These are phyloP conservation scores for Azemiops feae DNA, from an alignment of 2,113 vertebrate species.

Conservation along the genomic window DNA sequence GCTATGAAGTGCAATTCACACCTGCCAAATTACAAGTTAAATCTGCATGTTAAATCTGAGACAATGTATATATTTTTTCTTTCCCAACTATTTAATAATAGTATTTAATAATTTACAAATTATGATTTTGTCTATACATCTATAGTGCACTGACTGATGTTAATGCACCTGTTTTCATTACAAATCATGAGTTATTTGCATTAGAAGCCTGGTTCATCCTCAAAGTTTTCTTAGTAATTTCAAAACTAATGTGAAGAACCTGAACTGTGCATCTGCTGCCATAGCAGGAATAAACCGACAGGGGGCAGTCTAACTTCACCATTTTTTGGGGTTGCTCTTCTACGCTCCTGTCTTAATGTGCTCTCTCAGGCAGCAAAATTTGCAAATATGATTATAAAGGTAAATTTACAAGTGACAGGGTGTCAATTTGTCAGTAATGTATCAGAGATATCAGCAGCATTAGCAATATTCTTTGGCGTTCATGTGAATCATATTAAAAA, in stretches of 20 bases:
- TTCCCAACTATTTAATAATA: neutral
- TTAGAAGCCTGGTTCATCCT: neutral
- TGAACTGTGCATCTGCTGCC: neutral
- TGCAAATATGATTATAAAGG: neutral
- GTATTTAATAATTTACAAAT: neutral
- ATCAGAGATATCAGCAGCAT: neutral
- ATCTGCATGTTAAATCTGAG: neutral
- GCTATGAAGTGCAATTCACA: neutral
- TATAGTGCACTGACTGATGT: neutral
- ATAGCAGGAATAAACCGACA: conserved; percentile 32
- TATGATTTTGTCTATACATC: neutral
- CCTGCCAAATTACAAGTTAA: neutral
- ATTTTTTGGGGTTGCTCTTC: conserved; percentile 7
- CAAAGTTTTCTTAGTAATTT: neutral
- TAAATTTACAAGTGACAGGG: neutral
- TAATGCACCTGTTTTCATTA: neutral
- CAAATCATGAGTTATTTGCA: neutral
- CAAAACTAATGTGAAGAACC: accelerated
- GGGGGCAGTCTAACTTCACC: conserved; percentile 64
- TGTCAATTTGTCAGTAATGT: neutral
- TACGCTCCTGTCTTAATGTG: neutral
- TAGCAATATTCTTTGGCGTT: neutral
- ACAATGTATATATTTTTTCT: neutral
- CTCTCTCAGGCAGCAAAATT: neutral
- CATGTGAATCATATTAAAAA: neutral